A percentile compares a stretch with the other conserved stretches of the same genome.
Conservation (phyloP, 2,113 vertebrate species). For the Phrynosoma blainvillii region DNA sequence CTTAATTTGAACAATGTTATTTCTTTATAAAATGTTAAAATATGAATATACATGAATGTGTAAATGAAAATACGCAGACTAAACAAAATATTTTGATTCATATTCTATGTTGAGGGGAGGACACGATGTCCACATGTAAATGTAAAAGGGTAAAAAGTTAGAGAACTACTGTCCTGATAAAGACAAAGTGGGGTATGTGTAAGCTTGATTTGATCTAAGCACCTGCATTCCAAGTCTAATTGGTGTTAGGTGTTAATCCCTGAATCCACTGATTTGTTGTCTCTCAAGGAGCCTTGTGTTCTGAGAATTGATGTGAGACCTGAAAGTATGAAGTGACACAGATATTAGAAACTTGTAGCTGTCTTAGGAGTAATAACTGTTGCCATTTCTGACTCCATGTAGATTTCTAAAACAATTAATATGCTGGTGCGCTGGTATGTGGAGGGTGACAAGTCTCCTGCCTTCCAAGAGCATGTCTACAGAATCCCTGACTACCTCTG, state of each 20-base stretch:
- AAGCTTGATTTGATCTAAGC: neutral
- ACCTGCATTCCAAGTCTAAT: neutral
- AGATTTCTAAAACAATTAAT: slow-evolving; percentile 97
- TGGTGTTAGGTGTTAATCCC: neutral
- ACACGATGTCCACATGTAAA: no score
- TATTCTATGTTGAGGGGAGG: no score
- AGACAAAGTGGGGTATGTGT: no score
- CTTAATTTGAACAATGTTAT: no score
- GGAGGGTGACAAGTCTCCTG: slow-evolving; percentile 84
- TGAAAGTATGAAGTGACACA: slow-evolving; percentile 16
- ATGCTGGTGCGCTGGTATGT: slow-evolving; percentile 92
- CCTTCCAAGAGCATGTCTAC: slow-evolving; percentile 88
- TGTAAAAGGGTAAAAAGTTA: no score
- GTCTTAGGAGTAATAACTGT: neutral
- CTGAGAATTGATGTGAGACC: neutral
- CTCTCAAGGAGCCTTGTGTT: neutral
- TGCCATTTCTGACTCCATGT: neutral
- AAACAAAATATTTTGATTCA: no score
- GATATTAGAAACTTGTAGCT: neutral
- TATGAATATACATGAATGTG: no score
- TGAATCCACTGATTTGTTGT: neutral
- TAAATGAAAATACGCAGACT: no score
- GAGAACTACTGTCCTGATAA: no score
- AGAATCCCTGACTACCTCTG: slow-evolving; percentile 95
- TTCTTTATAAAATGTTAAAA: no score